These are phyloP conservation scores for Sisor rabdophorus DNA, from an alignment of 2,113 vertebrate genomes.

Conservation along the genomic window DNA sequence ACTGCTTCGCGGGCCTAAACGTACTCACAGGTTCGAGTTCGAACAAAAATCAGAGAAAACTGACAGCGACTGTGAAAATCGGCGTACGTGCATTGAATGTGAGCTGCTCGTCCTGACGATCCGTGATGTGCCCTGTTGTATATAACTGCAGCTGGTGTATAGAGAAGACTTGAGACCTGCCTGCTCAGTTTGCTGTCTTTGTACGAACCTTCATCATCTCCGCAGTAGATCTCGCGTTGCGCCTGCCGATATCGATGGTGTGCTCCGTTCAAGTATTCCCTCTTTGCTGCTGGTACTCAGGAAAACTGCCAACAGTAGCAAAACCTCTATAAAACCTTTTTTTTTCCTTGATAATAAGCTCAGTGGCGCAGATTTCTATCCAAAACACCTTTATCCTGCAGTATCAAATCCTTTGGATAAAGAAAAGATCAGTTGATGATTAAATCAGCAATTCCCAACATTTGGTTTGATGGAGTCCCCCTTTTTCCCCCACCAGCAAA, in stretches of 20 bases:
- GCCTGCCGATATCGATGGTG: slow-evolving; percentile 7
- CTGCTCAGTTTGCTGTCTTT: slow-evolving; percentile 17
- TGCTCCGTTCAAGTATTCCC: slow-evolving; percentile 42
- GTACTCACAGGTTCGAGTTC: slow-evolving; percentile 47
- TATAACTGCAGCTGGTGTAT: slow-evolving; percentile 30
- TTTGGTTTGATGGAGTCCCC: neutral
- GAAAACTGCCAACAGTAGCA: slow-evolving; percentile 54
- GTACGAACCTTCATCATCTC: slow-evolving; percentile 4
- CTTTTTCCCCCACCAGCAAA: too few relatives aligned
- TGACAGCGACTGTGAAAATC: slow-evolving; percentile 37
- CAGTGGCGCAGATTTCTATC: neutral
- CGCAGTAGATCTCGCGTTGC: slow-evolving; percentile 23
- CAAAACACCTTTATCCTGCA: neutral
- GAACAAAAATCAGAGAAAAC: slow-evolving; percentile 34
- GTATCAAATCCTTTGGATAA: neutral
- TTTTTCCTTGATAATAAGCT: neutral
- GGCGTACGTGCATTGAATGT: neutral
- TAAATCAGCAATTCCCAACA: slow-evolving; percentile 1
- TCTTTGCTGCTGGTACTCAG: slow-evolving; percentile 57
- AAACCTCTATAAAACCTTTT: slow-evolving; percentile 1
- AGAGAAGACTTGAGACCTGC: slow-evolving; percentile 6
- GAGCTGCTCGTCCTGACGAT: slow-evolving; percentile 5
- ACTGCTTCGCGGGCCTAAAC: slow-evolving; percentile 50
- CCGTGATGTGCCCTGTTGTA: slow-evolving; percentile 23
- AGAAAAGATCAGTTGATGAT: neutral